Percentiles rank a stretch among this genome's conserved stretches.
Evolutionary conservation across 2,888 invertebrate genomes (phyloP).

Genomic region (Chalcis sispes): DNA sequence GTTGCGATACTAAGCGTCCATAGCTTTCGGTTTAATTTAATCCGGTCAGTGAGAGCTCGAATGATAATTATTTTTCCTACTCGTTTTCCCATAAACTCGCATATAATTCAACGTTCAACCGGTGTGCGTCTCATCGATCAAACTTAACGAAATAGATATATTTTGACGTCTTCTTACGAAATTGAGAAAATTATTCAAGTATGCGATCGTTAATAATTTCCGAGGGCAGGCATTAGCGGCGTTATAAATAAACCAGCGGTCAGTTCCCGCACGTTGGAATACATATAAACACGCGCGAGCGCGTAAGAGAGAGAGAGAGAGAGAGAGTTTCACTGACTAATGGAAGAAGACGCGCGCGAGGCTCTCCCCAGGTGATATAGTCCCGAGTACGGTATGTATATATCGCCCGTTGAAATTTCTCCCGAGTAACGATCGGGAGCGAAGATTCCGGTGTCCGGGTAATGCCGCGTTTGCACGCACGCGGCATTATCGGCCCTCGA

Average conservation of each 20-base stretch:
- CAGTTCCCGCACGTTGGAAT: background rate
- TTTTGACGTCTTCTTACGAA: slow-evolving; percentile 48
- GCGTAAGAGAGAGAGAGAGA: no score
- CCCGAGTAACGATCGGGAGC: no score
- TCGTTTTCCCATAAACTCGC: slow-evolving; percentile 1
- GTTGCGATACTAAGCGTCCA: background rate
- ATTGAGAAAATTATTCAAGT: slow-evolving; percentile 46
- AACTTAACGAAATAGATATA: slow-evolving; percentile 47
- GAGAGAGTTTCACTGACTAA: slow-evolving; percentile 71
- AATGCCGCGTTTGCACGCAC: no score
- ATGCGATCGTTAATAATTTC: slow-evolving; percentile 33
- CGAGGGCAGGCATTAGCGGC: background rate
- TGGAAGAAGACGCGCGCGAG: slow-evolving; percentile 64
- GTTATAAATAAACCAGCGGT: no score
- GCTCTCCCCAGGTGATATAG: slow-evolving; percentile 68
- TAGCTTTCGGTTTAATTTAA: no score
- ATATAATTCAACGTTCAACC: no score
- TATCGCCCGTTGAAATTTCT: slow-evolving; percentile 33
- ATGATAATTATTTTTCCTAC: no score
- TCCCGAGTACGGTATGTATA: slow-evolving; percentile 53
- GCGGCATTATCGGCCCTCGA: background rate
- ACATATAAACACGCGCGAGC: slow-evolving; percentile 28
- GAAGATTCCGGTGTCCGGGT: no score
- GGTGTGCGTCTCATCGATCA: slow-evolving; percentile 25
- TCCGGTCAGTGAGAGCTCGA: no score